These are phyloP conservation scores for Papilio helenus DNA, from an alignment of 1,140 invertebrate genomes.

Conservation along the genomic window DNA sequence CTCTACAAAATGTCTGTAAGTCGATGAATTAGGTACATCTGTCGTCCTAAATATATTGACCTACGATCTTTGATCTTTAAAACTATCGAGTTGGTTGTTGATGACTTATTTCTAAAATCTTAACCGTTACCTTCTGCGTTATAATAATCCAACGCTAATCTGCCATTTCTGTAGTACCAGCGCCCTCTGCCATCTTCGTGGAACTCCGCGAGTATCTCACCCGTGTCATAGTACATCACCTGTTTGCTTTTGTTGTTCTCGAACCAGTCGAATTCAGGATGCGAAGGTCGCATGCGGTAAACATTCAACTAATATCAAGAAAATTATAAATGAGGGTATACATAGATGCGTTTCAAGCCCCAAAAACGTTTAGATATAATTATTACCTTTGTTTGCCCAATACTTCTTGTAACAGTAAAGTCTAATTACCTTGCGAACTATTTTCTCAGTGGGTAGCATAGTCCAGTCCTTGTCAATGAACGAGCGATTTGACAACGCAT, in stretches of 20 bases:
- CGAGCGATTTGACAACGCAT: conserved; percentile 69
- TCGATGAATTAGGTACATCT: background rate
- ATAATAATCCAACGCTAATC: conserved; percentile 72
- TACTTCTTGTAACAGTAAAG: background rate
- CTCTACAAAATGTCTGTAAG: conserved; percentile 55
- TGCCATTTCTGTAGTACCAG: conserved; percentile 69
- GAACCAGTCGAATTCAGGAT: conserved; percentile 78
- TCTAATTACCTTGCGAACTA: conserved; percentile 52
- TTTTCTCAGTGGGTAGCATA: conserved; percentile 76
- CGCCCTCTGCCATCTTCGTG: conserved; percentile 66
- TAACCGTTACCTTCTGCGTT: conserved; percentile 64
- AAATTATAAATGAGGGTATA: background rate
- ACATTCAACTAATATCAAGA: conserved; percentile 66
- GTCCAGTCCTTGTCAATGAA: conserved; percentile 80
- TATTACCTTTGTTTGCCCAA: background rate
- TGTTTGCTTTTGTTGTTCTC: conserved; percentile 69
- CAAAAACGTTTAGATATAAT: no score
- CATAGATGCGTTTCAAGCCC: no score
- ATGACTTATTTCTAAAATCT: background rate
- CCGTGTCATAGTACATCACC: conserved; percentile 64
- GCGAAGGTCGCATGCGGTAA: conserved; percentile 73
- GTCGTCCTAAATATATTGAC: background rate
- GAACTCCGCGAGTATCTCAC: conserved; percentile 73
- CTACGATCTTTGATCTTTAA: no score
- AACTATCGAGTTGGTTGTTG: no score